Evolutionary conservation across 2,888 invertebrate genomes (phyloP).

Genomic region (Morinoia aosen): DNA sequence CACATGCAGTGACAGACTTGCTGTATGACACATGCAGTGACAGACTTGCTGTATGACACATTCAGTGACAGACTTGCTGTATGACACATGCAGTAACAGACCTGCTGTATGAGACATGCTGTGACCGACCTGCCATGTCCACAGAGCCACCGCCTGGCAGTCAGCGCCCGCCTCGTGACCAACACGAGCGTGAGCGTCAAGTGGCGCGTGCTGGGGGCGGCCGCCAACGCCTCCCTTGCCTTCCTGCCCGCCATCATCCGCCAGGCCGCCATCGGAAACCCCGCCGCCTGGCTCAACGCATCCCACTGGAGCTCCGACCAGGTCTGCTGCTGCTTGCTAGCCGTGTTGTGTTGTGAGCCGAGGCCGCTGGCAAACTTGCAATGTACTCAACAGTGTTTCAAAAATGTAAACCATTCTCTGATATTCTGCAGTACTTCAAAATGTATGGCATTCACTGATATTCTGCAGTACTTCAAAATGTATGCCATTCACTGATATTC

Average conservation of each 20-base stretch:
- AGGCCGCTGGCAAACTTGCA: neutral
- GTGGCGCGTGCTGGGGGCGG: neutral
- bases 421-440: neutral
- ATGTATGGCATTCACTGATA: conserved; percentile 6
- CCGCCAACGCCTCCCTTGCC: neutral
- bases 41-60: too few relatives aligned
- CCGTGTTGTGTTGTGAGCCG: neutral
- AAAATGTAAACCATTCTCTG: neutral
- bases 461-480: neutral
- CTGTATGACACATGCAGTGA: too few relatives aligned
- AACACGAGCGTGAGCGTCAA: conserved; percentile 47
- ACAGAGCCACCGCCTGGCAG: conserved; percentile 14
- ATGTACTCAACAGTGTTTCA: neutral
- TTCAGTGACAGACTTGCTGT: too few relatives aligned
- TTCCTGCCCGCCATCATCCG: conserved; percentile 55
- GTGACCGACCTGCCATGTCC: too few relatives aligned
- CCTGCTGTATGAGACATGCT: too few relatives aligned
- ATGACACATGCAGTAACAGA: too few relatives aligned
- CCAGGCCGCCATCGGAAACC: conserved; percentile 51
- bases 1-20: too few relatives aligned
- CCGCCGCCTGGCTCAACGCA: conserved; percentile 55
- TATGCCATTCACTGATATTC: too few relatives aligned
- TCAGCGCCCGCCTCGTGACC: neutral
- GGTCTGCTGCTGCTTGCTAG: neutral
- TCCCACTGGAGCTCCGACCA: conserved; percentile 45